Evolutionary conservation across 2,797 vertebrate species (phyloP), one percentile per base, ranked within the genome.

Genomic region (Pantherophis vulpinus): DNA sequence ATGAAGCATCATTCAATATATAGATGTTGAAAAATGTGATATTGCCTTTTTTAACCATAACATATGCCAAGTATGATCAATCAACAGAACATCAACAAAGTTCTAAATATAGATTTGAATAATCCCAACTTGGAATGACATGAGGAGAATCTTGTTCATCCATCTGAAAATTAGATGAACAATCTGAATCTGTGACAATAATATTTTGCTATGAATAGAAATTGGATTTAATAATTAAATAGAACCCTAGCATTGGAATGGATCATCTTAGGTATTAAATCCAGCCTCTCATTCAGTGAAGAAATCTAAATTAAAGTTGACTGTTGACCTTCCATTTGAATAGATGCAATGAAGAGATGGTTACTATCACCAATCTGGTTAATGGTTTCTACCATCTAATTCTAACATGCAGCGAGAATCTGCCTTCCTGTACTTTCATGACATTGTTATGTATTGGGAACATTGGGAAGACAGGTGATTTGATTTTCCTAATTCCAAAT

Each of bases 71-170:
- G 4, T 20, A 59, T 13, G 59, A 91, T 90, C 42, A 66, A 66
- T 90, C 61, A 27, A 29, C 12, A 47, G 20, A 58, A n/a, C 54
- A 89, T 89, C 32, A 86, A 47, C 47, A 23, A 90, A 60, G 29
- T 59, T 93, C 27, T 61, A 88, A 92, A 54, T 54, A 74, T 66
- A 83, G 74, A 92, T 92, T 92, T 18, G 61, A 92, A 59, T 92
- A 42, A 54, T 92, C 55, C n/a, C 25, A 56, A 90, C 47, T 25
- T 37, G 29, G 47, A 18, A 25, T 54, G 29, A 51, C 70, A 90
- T 20, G 37, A 89, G 59, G 66, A 55, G 32, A 86, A 66, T 47
- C 25, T 56, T 74, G 32, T 74, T 18, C 89, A 51, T 58, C 11
- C 47, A 86, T 25, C 32, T 47, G 47, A 55, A 93, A 93, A 93